phyloP scores from a whole-genome alignment of 1,140 invertebrate species.

The Drosophila nannoptera region DNA sequence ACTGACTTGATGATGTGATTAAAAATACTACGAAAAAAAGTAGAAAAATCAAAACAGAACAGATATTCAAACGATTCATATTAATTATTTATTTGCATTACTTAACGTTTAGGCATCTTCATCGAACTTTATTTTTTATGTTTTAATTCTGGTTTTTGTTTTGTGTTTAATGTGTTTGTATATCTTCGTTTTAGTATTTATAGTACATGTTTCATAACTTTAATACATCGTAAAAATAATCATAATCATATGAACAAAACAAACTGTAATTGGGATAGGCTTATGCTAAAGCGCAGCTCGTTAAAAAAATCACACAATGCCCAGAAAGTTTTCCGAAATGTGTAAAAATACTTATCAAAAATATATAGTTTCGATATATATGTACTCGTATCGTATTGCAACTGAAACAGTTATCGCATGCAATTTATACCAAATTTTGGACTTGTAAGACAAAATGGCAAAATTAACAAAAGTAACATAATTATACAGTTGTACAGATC shows the following conservation, averaged over 20 bases:
- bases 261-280: conserved; percentile 66
- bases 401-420: conserved; percentile 61
- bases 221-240: conserved; percentile 73
- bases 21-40: conserved; percentile 2
- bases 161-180: neutral
- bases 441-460: conserved; percentile 39
- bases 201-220: conserved; percentile 63
- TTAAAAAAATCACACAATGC: conserved; percentile 66
- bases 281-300: conserved; percentile 52
- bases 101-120: conserved; percentile 68
- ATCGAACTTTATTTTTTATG: conserved; percentile 54
- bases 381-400: conserved; percentile 27
- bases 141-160: neutral
- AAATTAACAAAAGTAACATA: conserved; percentile 34
- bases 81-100: conserved; percentile 71
- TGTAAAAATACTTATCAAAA: conserved; percentile 72
- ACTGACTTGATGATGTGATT: conserved; percentile 34
- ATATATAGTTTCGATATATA: conserved; percentile 42
- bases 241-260: conserved; percentile 74
- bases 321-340: conserved; percentile 51
- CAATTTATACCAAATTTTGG: conserved; percentile 45
- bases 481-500: conserved; percentile 21
- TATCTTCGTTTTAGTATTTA: conserved; percentile 23
- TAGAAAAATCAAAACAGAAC: conserved; percentile 11
- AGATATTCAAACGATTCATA: conserved; percentile 38